A percentile compares a stretch with the other conserved stretches of the same genome.
These are phyloP conservation scores for Camelus dromedarius DNA, from an alignment of 2,113 vertebrate species.

Conservation along the genomic window DNA sequence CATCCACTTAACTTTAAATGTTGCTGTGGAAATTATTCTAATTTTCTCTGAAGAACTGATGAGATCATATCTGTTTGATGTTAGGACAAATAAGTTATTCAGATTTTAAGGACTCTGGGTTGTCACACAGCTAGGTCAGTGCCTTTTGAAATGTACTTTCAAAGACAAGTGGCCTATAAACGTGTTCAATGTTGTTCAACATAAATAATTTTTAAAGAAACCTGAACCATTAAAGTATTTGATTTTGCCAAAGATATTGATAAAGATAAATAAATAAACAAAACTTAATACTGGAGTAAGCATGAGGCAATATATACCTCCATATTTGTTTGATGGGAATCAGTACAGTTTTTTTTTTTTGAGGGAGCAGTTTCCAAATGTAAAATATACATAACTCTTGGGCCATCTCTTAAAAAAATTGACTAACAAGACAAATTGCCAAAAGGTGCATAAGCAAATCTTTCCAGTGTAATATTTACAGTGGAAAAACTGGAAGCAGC, in stretches of 20 bases:
- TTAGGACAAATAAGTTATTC: neutral
- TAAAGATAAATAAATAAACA: neutral
- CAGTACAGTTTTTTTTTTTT: neutral
- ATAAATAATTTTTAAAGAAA: conserved; percentile 8
- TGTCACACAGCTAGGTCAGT: neutral
- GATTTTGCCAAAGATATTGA: neutral
- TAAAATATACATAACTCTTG: neutral
- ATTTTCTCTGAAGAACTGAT: neutral
- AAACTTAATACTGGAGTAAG: neutral
- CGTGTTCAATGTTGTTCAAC: neutral
- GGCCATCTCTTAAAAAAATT: neutral
- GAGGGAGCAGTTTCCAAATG: neutral
- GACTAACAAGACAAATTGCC: neutral
- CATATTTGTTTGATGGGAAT: neutral
- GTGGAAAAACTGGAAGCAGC: neutral
- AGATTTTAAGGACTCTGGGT: neutral
- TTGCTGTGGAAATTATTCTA: neutral
- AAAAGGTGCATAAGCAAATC: neutral
- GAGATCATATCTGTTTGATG: neutral
- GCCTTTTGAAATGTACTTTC: neutral
- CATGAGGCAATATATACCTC: neutral
- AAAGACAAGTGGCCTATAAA: neutral
- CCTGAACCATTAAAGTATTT: neutral
- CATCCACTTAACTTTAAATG: neutral
- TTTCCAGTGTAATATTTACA: neutral